Evolutionary conservation across 2,113 vertebrate species (phyloP).

Genomic region (Lynx canadensis): DNA sequence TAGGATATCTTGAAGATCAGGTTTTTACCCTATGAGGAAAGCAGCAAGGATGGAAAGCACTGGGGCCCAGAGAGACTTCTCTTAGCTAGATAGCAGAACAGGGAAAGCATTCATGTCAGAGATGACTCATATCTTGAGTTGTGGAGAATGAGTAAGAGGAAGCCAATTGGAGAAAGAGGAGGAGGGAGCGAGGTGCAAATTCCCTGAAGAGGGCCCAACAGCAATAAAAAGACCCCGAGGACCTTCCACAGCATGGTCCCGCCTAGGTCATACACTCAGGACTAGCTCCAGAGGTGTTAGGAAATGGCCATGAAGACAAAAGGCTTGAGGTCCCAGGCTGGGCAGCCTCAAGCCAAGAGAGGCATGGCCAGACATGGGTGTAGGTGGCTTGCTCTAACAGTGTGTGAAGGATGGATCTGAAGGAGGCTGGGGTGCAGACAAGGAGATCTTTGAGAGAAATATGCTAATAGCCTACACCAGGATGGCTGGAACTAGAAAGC

Average conservation of each 20-base stretch:
- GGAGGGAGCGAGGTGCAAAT: not conserved
- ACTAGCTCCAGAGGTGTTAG: not conserved
- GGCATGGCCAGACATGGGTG: not conserved
- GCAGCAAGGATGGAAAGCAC: not conserved
- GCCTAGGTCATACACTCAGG: not conserved
- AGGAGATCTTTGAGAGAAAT: not conserved
- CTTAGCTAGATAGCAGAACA: not conserved
- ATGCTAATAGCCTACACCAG: not conserved
- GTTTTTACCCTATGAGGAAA: not conserved
- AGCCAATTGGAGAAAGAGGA: not conserved
- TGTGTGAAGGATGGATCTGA: not conserved
- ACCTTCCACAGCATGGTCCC: not conserved
- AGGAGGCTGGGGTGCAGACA: not conserved
- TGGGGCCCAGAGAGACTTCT: not conserved
- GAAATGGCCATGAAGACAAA: not conserved
- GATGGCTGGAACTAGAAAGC: not conserved
- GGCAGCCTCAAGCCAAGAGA: not conserved
- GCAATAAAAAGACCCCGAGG: not conserved
- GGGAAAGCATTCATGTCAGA: not conserved
- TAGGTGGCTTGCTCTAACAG: not conserved
- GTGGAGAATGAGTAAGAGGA: conserved; percentile 35
- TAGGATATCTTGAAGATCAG: not conserved
- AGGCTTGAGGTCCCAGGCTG: not conserved
- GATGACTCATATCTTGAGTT: conserved; percentile 38
- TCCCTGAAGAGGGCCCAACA: not conserved